Base-by-base conservation (phyloP, 2,888 invertebrate genomes). In the Parnassius smintheus region DNA sequence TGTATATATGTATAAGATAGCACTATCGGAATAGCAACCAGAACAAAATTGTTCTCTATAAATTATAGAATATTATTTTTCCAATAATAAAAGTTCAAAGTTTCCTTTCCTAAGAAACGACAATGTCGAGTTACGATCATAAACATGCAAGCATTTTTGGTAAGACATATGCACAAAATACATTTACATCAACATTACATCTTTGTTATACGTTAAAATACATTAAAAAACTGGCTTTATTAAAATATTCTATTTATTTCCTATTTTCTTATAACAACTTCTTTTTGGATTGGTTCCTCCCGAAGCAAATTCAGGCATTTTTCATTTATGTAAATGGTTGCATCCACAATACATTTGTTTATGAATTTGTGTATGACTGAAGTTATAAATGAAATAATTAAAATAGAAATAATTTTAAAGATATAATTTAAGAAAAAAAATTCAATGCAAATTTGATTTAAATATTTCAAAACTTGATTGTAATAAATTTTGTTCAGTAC, bases 11-110 rank as follows among this genome's bases (percentile, higher is more conserved):
- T 67, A 66, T 41, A 64, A 63, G 45, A 52, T 56, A 69, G 68
- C 65, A 66, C 66, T 68, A 70, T 66, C 69, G 66, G 66, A 65
- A 67, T 62, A 66, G 61, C 65, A 66, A 55, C 68, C 70, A 68
- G 68, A 69, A 64, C 52, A 57, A 57, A 59, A 51, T 35, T 25
- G 44, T 57, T 64, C 61, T 18, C 51, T 54, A 46, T 44, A 56
- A 46, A 52, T 46, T 59, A 55, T 46, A 58, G 25, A 58, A 46
- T 54, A 64, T 59, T 50, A 55, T 56, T 35, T 55, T 52, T 51
- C 22, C 41, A 50, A 45, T 54, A 59, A 56, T 59, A 51, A 54
- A 59, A 59, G 46, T 18, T 46, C 12, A 18, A 22, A 41, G 18
- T 44, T 50, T 55, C 48, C 44, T 12, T 50, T 63, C 18, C 18